phyloP scores from a whole-genome alignment of 2,888 invertebrate genomes.

The Cantharis rustica region DNA sequence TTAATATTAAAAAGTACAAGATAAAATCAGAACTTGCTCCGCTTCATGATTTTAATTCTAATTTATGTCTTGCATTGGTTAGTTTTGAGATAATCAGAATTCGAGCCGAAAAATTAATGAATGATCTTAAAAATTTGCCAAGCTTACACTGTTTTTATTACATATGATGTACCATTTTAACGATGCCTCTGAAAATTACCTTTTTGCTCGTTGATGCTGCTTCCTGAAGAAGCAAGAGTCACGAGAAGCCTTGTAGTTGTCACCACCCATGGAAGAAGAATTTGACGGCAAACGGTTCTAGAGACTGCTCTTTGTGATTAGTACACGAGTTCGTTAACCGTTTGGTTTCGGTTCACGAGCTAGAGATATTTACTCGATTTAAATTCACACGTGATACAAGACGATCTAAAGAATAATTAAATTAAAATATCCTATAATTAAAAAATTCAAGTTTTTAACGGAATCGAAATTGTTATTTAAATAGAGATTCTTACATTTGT shows the following conservation, averaged over 20 bases:
- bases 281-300: background rate
- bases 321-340: conserved; percentile 18
- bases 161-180: background rate
- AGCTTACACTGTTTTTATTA: background rate
- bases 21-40: background rate
- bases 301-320: conserved; percentile 18
- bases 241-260: conserved; percentile 4
- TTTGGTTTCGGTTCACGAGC: conserved; percentile 22
- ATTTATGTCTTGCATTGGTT: background rate
- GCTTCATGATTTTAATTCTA: background rate
- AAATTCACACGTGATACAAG: conserved; percentile 16
- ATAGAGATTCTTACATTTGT: background rate
- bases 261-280: conserved; percentile 11
- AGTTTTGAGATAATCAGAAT: background rate
- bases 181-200: background rate
- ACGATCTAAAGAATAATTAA: background rate
- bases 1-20: background rate
- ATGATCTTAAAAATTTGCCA: background rate
- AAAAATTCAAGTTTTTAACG: background rate
- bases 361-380: conserved; percentile 26
- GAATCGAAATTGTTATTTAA: background rate
- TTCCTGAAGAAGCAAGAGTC: conserved; percentile 14
- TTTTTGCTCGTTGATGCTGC: background rate
- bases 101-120: background rate
- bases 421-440: background rate